Evolutionary conservation across 2,113 vertebrate species (phyloP).

Genomic region (Corythornis vintsioides): DNA sequence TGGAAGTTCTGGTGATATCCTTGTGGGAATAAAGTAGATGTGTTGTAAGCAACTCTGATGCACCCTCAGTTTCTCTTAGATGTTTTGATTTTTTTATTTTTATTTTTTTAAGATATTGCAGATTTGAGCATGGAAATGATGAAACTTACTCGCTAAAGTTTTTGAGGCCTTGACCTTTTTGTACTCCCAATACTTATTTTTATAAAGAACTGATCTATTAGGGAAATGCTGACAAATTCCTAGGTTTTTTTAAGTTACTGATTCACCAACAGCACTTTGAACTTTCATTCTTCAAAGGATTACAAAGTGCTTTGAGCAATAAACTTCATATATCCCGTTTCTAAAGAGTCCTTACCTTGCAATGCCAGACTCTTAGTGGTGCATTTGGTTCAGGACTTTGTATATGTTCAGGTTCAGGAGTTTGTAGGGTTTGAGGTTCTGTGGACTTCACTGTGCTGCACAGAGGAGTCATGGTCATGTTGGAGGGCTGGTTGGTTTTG

Average conservation of each 20-base stretch:
- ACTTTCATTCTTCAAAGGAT: not conserved
- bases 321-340: not conserved
- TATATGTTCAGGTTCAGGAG: not conserved
- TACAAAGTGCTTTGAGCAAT: conserved; percentile 36
- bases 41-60: not conserved
- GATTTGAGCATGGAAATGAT: conserved; percentile 32
- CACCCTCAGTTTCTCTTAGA: not conserved
- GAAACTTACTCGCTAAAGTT: conserved; percentile 20
- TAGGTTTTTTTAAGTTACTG: not conserved
- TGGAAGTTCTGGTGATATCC: not conserved
- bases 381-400: not conserved
- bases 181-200: conserved; percentile 46
- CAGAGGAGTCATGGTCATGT: fast-evolving
- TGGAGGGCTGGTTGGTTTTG: not conserved
- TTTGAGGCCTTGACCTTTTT: not conserved
- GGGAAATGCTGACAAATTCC: conserved; percentile 5
- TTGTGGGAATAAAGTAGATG: not conserved
- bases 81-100: conserved; percentile 5
- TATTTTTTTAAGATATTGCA: not conserved
- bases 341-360: not conserved
- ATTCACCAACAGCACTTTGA: not conserved
- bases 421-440: not conserved
- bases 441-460: fast-evolving
- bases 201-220: conserved; percentile 22
- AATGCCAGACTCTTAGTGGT: not conserved